Conservation (phyloP, 2,113 vertebrate species). For the Agelaius phoeniceus region DNA sequence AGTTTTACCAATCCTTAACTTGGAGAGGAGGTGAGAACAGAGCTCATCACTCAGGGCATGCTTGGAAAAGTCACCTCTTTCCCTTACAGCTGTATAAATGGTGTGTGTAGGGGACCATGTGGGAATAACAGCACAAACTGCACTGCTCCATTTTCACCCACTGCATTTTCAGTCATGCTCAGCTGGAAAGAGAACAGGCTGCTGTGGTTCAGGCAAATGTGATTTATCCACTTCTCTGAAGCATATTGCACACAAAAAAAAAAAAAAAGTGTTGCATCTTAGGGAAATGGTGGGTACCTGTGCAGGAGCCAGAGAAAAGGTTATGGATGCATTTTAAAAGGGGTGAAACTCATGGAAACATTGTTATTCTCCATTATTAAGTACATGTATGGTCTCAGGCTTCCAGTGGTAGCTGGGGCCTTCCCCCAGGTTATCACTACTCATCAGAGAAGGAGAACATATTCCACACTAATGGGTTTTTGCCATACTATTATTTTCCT, state of each 20-base stretch:
- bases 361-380: neutral
- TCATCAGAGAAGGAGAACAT: neutral
- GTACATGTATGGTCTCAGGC: neutral
- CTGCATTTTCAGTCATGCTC: neutral
- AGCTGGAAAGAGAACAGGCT: neutral
- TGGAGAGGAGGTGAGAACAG: neutral
- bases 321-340: neutral
- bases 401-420: neutral
- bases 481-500: neutral
- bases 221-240: neutral
- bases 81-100: neutral
- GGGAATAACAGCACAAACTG: neutral
- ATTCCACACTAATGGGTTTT: accelerated
- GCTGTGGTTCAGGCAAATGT: neutral
- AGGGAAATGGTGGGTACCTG: neutral
- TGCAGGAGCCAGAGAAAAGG: neutral
- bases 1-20: neutral
- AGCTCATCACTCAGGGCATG: neutral
- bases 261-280: neutral
- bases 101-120: neutral
- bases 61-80: neutral
- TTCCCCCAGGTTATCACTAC: neutral
- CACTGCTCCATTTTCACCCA: neutral
- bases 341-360: neutral
- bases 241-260: neutral